Base-by-base conservation (phyloP, 2,113 vertebrate species). In the Beaufortia kweichowensis region DNA sequence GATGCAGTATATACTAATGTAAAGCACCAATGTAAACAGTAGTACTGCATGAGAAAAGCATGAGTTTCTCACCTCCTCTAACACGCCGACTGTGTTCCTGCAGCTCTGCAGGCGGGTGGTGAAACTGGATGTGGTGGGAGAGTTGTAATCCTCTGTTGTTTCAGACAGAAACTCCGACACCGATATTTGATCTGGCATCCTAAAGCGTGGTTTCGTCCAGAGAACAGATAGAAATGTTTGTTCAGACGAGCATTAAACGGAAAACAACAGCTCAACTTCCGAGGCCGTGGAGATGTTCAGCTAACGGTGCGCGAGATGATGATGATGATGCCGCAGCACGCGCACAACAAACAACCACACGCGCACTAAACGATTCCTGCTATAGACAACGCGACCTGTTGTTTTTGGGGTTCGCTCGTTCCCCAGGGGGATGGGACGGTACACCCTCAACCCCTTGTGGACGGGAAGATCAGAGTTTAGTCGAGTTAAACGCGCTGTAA, bases 101-200 rank as follows among this genome's bases (percentile, higher is more conserved):
- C 97, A 99, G 94, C 95, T 99, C 92, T 97, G 96, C 91, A 99
- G 83, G 65, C 96, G 95, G 86, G 96, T 99, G 83, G 96, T 99
- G 93, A 99, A 99, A 91, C 96, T 99, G 92, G 97, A 80, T 23
- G 80, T 98, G 55, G 97, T 98, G 76, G 97, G 97, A 78, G 97
- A 99, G 91, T 98, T 98, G 93, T 98, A 99, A 94, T 99, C 97
- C 93, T 99, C 96, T 86, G 95, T 98, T 74, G 96, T 97, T 92
- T 99, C 96, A 89, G 95, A 94, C 89, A 99, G 96, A 90, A 99
- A 95, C 90, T 95, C 94, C 89, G 94, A 93, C 81, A 95, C 94
- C 81, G 92, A 92, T 90, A 95, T 95, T 91, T 94, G 94, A 93
- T 95, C 94, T 90, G 94, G 94, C 94, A 95, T 95, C 93, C 94